Evolutionary conservation across 2,797 vertebrate species (phyloP).

Genomic region (Chloroceryle inda): DNA sequence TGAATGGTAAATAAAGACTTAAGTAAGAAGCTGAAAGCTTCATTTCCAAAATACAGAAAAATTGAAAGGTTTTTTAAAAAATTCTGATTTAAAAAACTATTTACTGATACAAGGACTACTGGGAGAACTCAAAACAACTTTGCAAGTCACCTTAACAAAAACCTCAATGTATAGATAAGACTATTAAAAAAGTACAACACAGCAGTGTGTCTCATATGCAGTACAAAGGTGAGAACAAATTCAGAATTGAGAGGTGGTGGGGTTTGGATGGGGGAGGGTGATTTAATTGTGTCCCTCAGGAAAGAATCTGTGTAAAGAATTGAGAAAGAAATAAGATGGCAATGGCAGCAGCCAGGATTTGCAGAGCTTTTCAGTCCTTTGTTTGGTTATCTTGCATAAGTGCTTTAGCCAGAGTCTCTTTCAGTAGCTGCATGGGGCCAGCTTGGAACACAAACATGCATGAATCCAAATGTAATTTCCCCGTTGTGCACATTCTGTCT

Average conservation of each 20-base stretch:
- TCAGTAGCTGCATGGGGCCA: constrained; percentile 68
- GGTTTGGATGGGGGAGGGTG: background rate
- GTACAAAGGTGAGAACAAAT: background rate
- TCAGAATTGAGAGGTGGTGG: background rate
- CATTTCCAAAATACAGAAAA: background rate
- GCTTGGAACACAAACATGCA: constrained; percentile 57
- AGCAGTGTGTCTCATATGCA: background rate
- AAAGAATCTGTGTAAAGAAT: constrained; percentile 40
- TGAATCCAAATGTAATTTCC: constrained; percentile 72
- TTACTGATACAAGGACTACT: background rate
- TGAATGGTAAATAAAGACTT: background rate
- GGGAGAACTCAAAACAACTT: background rate
- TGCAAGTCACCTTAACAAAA: background rate
- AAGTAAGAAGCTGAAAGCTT: background rate
- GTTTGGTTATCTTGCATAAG: constrained; percentile 70
- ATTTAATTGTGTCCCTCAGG: constrained; percentile 16
- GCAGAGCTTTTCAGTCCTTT: constrained; percentile 60
- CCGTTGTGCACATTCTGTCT: constrained; percentile 51
- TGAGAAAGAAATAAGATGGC: constrained; percentile 35
- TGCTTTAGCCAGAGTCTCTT: constrained; percentile 63
- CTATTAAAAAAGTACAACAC: background rate
- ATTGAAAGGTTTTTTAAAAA: background rate
- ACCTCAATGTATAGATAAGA: background rate
- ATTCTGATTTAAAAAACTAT: background rate
- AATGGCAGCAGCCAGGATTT: constrained; percentile 22